Conservation (phyloP, 92 coral and sea anemone species). For the Porites rus region DNA sequence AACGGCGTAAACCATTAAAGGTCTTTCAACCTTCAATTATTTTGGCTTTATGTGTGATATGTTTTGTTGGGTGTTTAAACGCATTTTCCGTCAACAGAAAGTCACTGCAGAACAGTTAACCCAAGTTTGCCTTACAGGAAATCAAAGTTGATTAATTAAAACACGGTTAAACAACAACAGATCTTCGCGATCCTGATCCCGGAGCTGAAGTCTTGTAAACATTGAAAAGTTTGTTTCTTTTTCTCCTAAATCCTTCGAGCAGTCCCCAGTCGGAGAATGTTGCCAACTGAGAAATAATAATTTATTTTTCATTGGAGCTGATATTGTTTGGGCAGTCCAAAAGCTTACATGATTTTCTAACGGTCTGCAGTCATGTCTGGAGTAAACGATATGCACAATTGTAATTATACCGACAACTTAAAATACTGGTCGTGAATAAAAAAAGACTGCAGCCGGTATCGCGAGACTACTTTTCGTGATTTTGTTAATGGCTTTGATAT, state of each 20-base stretch:
- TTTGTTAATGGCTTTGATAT: not conserved
- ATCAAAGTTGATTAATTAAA: not conserved
- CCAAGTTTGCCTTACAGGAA: not conserved
- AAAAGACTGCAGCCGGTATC: no score
- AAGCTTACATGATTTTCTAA: not conserved
- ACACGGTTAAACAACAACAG: slow-evolving; percentile 28
- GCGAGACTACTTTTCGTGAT: not conserved
- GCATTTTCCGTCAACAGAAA: not conserved
- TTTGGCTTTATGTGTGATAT: not conserved
- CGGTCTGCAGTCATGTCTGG: not conserved
- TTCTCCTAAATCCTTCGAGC: slow-evolving; percentile 1
- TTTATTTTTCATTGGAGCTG: not conserved
- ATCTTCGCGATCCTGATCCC: not conserved
- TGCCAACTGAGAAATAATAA: not conserved
- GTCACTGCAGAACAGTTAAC: not conserved
- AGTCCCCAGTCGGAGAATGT: not conserved
- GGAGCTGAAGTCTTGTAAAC: slow-evolving; percentile 23
- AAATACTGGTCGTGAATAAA: slow-evolving; percentile 1
- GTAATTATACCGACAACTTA: not conserved
- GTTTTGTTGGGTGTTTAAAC: not conserved
- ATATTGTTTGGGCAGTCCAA: not conserved
- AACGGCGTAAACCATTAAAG: not conserved
- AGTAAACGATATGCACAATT: not conserved
- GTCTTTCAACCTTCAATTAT: slow-evolving; percentile 11
- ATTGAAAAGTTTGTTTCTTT: slow-evolving; percentile 26